Conservation (phyloP, 2,797 vertebrate genomes). For the Hypotaenidia philippensis region DNA sequence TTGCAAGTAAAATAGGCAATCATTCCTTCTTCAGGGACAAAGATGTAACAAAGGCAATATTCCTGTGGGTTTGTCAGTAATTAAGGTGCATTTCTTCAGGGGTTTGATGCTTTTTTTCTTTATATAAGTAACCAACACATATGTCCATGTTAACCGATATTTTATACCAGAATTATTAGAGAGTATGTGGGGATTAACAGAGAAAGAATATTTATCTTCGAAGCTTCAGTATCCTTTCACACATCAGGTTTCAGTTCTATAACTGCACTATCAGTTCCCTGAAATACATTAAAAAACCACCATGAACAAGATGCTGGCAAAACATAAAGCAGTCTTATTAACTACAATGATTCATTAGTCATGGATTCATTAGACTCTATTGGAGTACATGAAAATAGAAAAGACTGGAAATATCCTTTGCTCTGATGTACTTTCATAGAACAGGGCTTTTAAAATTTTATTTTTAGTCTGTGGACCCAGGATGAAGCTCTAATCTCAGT, state of each 20-base stretch:
- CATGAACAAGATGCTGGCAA: background rate
- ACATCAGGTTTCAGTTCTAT: background rate
- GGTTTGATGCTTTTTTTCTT: background rate
- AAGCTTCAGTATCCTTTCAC: background rate
- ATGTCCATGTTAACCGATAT: background rate
- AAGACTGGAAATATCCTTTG: background rate
- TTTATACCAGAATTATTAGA: background rate
- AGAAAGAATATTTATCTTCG: background rate
- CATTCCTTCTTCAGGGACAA: background rate
- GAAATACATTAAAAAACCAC: background rate
- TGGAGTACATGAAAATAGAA: background rate
- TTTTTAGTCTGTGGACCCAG: background rate
- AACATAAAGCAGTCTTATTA: background rate
- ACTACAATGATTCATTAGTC: background rate
- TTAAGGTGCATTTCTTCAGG: background rate
- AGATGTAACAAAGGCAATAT: background rate
- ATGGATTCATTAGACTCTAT: background rate
- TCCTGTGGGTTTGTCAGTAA: background rate
- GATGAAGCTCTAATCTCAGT: background rate
- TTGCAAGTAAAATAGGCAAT: background rate
- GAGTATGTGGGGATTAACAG: background rate
- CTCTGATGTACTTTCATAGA: background rate
- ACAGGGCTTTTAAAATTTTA: background rate
- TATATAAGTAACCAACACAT: background rate
- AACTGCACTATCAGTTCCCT: background rate